phyloP scores from a whole-genome alignment of 2,888 invertebrate genomes.

The Perdita meconis region DNA sequence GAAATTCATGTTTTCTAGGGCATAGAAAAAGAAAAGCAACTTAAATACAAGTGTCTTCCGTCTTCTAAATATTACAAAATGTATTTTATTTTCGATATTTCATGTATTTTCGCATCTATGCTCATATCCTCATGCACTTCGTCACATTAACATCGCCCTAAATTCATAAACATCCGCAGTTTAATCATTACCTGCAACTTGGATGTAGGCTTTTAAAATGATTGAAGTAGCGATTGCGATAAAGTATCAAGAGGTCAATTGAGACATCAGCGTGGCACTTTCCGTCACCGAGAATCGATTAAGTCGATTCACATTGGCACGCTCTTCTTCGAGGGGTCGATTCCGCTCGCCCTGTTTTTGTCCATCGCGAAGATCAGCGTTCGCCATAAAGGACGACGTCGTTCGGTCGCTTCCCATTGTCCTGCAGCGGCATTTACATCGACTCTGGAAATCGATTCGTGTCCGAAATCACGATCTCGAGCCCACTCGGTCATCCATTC shows the following conservation, averaged over 20 bases:
- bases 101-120: too few relatives aligned
- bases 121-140: too few relatives aligned
- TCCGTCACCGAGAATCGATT: slow-evolving; percentile 49
- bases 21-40: too few relatives aligned
- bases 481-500: slow-evolving; percentile 34
- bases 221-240: not conserved
- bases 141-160: too few relatives aligned
- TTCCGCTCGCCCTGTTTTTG: slow-evolving; percentile 62
- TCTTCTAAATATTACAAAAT: too few relatives aligned
- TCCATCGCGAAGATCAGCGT: slow-evolving; percentile 60
- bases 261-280: slow-evolving; percentile 48
- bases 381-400: slow-evolving; percentile 51
- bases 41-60: too few relatives aligned
- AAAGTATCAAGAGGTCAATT: slow-evolving; percentile 31
- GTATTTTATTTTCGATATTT: too few relatives aligned
- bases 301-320: slow-evolving; percentile 62
- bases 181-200: not conserved
- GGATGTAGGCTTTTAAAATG: not conserved
- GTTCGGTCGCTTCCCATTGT: slow-evolving; percentile 63
- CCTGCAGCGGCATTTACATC: slow-evolving; percentile 68
- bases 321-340: slow-evolving; percentile 33
- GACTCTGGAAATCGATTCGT: slow-evolving; percentile 65
- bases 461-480: slow-evolving; percentile 63
- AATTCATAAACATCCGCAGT: too few relatives aligned
- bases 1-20: too few relatives aligned